These are phyloP conservation scores for Drosophila multiciliata DNA, from an alignment of 2,888 invertebrate species.

Conservation along the genomic window DNA sequence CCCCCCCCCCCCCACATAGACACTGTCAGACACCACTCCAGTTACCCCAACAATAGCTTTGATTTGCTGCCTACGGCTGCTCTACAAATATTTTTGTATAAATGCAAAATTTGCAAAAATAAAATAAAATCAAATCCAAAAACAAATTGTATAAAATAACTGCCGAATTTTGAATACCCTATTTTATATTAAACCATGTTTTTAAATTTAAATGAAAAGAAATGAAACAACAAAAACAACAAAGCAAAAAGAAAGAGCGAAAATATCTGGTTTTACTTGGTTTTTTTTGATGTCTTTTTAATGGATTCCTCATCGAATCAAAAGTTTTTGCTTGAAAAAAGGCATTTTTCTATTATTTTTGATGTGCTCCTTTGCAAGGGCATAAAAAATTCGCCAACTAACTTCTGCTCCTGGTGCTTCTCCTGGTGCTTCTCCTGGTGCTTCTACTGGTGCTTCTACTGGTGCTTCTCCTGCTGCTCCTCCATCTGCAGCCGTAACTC, in stretches of 20 bases:
- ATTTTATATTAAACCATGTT: too few species aligned
- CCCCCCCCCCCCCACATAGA: neutral
- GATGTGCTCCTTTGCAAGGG: neutral
- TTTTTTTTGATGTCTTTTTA: neutral
- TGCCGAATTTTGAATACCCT: neutral
- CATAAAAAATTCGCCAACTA: neutral
- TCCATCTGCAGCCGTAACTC: neutral
- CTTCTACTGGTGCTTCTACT: too few species aligned
- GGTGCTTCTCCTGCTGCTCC: neutral
- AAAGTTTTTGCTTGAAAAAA: neutral
- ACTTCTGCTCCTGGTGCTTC: neutral
- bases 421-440: neutral
- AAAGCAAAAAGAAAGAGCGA: too few species aligned
- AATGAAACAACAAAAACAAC: too few species aligned
- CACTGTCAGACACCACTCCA: neutral
- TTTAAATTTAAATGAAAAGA: neutral
- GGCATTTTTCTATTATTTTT: neutral
- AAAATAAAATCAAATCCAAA: neutral
- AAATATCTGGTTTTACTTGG: too few species aligned
- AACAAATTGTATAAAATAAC: neutral
- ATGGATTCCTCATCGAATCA: neutral
- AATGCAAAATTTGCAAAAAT: constrained; percentile 55
- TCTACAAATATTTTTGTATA: constrained; percentile 33
- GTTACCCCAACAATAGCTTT: constrained; percentile 32
- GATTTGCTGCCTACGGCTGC: constrained; percentile 50